Percentiles rank a stretch among this genome's conserved stretches.
Evolutionary conservation across 1,140 invertebrate species (phyloP).

Genomic region (Stegodyphus mimosarum): DNA sequence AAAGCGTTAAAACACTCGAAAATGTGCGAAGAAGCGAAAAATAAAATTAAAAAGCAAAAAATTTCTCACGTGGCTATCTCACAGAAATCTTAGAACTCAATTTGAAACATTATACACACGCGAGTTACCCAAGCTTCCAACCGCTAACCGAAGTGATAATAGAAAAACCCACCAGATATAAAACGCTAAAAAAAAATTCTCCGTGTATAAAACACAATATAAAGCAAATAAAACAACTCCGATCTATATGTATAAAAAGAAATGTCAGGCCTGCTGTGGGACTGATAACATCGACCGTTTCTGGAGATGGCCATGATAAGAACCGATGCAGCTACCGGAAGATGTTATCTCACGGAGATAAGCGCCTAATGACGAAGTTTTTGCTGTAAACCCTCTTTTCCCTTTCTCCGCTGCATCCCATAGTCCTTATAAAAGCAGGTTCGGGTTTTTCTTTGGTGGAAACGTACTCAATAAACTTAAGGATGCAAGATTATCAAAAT

Average conservation of each 20-base stretch:
- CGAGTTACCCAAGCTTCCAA: neutral
- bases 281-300: slow-evolving; percentile 33
- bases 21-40: neutral
- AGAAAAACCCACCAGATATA: slow-evolving; percentile 31
- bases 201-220: neutral
- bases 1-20: neutral
- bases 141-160: slow-evolving; percentile 22
- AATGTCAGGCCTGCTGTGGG: neutral
- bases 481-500: too few species aligned
- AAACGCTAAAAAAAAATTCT: neutral
- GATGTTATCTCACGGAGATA: slow-evolving; percentile 40
- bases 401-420: neutral
- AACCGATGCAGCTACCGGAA: slow-evolving; percentile 20
- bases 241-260: slow-evolving; percentile 9
- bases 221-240: slow-evolving; percentile 40
- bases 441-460: too few species aligned
- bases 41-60: too few species aligned
- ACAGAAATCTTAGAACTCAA: slow-evolving; percentile 32
- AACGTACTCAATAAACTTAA: too few species aligned
- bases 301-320: slow-evolving; percentile 9
- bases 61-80: slow-evolving; percentile 1
- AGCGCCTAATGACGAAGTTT: slow-evolving; percentile 39
- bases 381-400: neutral
- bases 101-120: slow-evolving; percentile 36
- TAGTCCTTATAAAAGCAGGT: neutral